Conservation (phyloP, 35 echinoderm and acorn worm species). For the Lytechinus variegatus region DNA sequence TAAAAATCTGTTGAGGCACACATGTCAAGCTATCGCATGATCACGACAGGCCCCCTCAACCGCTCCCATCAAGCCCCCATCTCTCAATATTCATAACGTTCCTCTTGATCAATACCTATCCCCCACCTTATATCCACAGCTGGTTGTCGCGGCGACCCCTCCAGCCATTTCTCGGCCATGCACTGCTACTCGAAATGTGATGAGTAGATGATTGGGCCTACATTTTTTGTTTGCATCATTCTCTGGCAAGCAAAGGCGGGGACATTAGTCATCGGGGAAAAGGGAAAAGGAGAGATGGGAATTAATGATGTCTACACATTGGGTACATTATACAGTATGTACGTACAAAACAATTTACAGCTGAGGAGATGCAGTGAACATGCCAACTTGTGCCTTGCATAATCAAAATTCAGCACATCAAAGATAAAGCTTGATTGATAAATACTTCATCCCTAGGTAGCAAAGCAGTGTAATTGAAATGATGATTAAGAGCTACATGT, state of each 20-base stretch:
- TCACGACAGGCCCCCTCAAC: background rate
- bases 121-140: constrained; percentile 31
- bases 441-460: background rate
- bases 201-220: constrained; percentile 11
- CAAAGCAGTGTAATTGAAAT: background rate
- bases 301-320: constrained; percentile 13
- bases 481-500: background rate
- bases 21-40: background rate
- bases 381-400: background rate
- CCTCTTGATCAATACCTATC: constrained; percentile 27
- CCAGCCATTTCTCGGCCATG: background rate
- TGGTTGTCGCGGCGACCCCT: constrained; percentile 41
- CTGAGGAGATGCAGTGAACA: background rate
- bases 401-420: background rate
- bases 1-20: background rate
- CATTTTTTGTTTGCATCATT: background rate
- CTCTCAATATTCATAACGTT: constrained; percentile 31
- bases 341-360: no score
- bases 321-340: background rate
- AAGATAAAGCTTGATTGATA: background rate
- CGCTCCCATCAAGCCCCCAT: background rate
- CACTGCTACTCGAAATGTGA: background rate
- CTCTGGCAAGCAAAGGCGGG: background rate
- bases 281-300: background rate
- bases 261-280: background rate